Base-by-base conservation (phyloP, 2,797 vertebrate genomes). In the Pipistrellus nathusii region DNA sequence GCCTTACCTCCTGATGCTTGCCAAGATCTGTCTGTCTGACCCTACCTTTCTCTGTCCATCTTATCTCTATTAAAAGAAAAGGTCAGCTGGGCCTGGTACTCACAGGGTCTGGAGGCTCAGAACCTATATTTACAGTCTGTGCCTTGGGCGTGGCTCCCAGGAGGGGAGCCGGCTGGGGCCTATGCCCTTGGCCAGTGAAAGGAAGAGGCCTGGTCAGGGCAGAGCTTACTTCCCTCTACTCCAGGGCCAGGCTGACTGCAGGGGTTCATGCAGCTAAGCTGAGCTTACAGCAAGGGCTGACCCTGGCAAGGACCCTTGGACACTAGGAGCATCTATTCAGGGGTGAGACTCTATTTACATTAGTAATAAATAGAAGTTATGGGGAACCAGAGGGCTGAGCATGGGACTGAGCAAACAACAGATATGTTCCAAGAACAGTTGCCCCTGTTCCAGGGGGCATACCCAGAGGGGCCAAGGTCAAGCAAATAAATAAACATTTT, bases 41-140 rank as follows among this genome's bases (percentile, higher is more conserved):
- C 68, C 48, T 51, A 18, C 62, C n/a, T 44, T 30, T 23, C 66
- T 86, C 64, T 91, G 25, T 51, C 27, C 5, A 27, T 69, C 51
- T 91, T 62, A 8, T 81, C 76, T 57, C 71, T 87, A 11, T 38
- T 78, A 35, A 91, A 84, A 92, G 20, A 89, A 69, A 48, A 86
- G 14, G 30, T 10, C 71, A 53, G 4, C 25, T 10, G 21, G 57
- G 14, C 30, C 32, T 95, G 84, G 38, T 41, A 38, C 59, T 89
- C 57, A 44, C 12, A 18, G 38, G 9, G 64, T 1, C 27, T 66
- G 12, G 13, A 20, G 73, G 25, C 83, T 88, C 12, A 91, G 53
- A n/a, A 84, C 38, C 30, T n/a, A 55, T 17, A 20, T 18, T 2
- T 64, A n/a, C 6, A 88, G 69, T 23, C 55, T 92, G 4, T 59